Conservation (phyloP, 1,140 invertebrate genomes). For the Pseudomyrmex cubaensis region DNA sequence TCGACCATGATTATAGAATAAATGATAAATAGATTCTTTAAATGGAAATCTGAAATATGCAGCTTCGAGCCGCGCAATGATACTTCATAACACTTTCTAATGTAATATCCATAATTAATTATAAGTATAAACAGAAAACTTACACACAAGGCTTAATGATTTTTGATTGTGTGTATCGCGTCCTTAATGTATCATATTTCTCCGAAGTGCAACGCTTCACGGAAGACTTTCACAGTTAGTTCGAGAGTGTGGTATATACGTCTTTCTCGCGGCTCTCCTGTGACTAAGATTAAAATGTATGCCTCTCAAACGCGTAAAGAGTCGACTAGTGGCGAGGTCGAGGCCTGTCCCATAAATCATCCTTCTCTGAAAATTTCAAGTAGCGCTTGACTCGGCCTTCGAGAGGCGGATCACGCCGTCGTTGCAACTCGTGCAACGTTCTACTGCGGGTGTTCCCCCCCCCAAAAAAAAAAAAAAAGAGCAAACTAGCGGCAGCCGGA, state of each 20-base stretch:
- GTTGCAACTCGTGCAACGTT: slow-evolving; percentile 21
- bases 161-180: slow-evolving; percentile 14
- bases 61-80: background rate
- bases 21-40: slow-evolving; percentile 19
- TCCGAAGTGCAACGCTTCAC: slow-evolving; percentile 33
- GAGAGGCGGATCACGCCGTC: slow-evolving; percentile 32
- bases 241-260: slow-evolving; percentile 52
- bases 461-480: slow-evolving; percentile 25
- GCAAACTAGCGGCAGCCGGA: slow-evolving; percentile 28
- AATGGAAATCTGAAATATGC: background rate
- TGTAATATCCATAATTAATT: slow-evolving; percentile 34
- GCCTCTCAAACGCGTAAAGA: slow-evolving; percentile 67
- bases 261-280: slow-evolving; percentile 46
- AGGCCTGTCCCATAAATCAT: slow-evolving; percentile 71
- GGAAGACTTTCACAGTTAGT: background rate
- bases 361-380: slow-evolving; percentile 71
- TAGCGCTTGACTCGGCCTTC: slow-evolving; percentile 49
- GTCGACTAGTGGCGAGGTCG: slow-evolving; percentile 71
- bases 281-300: slow-evolving; percentile 74
- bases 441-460: slow-evolving; percentile 34
- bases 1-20: background rate
- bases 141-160: slow-evolving; percentile 30
- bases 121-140: slow-evolving; percentile 23
- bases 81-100: background rate
- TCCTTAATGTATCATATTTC: slow-evolving; percentile 54